Conservation (phyloP, 2,888 invertebrate species). For the Phyllotreta striolata region DNA sequence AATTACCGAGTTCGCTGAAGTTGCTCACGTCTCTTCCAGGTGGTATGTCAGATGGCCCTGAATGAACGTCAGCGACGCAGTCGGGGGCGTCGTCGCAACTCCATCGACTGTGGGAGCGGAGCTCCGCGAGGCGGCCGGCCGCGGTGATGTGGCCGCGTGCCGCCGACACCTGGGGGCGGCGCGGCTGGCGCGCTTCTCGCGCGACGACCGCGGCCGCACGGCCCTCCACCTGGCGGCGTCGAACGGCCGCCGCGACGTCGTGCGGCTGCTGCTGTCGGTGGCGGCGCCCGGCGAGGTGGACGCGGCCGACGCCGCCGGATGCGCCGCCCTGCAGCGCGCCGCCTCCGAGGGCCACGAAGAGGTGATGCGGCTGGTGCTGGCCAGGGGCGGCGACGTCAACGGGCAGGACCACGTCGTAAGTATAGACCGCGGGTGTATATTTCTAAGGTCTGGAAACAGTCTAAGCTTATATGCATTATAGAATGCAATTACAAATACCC, state of each 20-base stretch:
- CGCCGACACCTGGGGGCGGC: constrained; percentile 54
- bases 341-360: constrained; percentile 84
- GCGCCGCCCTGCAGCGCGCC: constrained; percentile 80
- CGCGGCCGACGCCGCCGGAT: constrained; percentile 67
- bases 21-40: constrained; percentile 44
- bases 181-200: constrained; percentile 57
- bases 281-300: constrained; percentile 64
- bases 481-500: no score
- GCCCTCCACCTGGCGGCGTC: constrained; percentile 60
- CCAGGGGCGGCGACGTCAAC: constrained; percentile 73
- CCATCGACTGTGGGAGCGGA: constrained; percentile 47
- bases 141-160: constrained; percentile 57
- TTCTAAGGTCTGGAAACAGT: no score
- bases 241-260: constrained; percentile 56
- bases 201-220: constrained; percentile 58
- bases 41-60: constrained; percentile 59
- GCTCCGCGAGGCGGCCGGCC: constrained; percentile 58
- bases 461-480: no score
- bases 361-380: constrained; percentile 74
- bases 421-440: no score
- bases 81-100: constrained; percentile 46
- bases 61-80: constrained; percentile 52
- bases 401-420: constrained; percentile 79
- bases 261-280: constrained; percentile 57
- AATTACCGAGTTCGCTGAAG: not conserved